Evolutionary conservation across 35 echinoderm and acorn worm genomes (phyloP).

Genomic region (Ptychodera flava): DNA sequence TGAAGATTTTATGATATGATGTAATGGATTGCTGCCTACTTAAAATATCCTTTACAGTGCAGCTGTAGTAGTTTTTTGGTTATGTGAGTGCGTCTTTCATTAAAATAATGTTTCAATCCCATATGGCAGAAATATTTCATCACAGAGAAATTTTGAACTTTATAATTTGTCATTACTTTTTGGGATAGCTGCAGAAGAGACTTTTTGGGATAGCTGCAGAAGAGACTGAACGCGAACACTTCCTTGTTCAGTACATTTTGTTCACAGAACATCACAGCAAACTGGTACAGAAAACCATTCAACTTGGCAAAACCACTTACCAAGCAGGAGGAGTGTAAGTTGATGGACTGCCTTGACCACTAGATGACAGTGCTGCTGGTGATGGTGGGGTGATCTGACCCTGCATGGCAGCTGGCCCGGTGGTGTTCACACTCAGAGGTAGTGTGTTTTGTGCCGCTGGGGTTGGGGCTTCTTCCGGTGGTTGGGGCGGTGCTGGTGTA

Average conservation of each 20-base stretch:
- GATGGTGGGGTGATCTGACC: neutral
- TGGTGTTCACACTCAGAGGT: neutral
- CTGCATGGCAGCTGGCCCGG: neutral
- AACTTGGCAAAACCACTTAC: neutral
- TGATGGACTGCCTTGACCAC: neutral
- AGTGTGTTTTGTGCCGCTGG: neutral
- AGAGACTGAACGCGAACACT: neutral
- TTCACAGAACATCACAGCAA: neutral
- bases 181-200: neutral
- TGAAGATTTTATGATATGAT: neutral
- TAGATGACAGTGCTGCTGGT: too few species aligned
- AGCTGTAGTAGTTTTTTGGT: too few species aligned
- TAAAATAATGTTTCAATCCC: neutral
- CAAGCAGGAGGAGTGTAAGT: constrained; percentile 4
- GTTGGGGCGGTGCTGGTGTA: neutral
- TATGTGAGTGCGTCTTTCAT: constrained; percentile 5
- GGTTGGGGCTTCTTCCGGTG: neutral
- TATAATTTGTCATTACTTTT: too few species aligned
- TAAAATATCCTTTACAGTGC: too few species aligned
- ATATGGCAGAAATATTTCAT: neutral
- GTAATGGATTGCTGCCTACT: neutral
- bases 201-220: neutral
- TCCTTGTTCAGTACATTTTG: neutral
- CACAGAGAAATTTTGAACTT: neutral
- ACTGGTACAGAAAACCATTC: neutral